These are phyloP conservation scores for Atta colombica DNA, from an alignment of 1,140 invertebrate genomes.

Conservation along the genomic window DNA sequence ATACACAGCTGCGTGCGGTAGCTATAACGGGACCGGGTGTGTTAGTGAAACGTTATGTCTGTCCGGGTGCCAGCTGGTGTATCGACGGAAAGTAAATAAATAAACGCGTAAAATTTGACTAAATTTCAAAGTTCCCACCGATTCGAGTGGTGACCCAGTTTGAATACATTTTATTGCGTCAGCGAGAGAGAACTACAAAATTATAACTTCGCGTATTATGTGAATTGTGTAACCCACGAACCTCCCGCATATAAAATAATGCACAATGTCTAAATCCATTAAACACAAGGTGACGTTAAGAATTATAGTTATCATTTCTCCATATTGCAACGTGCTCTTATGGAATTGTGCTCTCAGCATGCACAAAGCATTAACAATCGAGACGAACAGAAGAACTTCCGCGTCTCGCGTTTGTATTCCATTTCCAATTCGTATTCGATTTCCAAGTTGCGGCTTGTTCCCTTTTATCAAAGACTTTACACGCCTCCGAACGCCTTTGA, in stretches of 20 bases:
- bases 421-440: constrained; percentile 53
- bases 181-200: background rate
- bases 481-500: constrained; percentile 24
- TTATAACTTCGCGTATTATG: background rate
- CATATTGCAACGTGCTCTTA: background rate
- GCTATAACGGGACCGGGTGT: constrained; percentile 29
- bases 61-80: constrained; percentile 66
- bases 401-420: constrained; percentile 23
- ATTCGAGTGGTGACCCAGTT: background rate
- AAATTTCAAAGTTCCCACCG: constrained; percentile 70
- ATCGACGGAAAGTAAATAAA: constrained; percentile 72
- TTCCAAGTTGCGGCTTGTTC: constrained; percentile 39
- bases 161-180: constrained; percentile 4
- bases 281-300: background rate
- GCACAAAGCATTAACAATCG: constrained; percentile 26
- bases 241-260: background rate
- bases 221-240: background rate
- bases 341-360: too few species aligned
- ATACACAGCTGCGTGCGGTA: constrained; percentile 24
- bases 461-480: constrained; percentile 28
- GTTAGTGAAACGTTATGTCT: constrained; percentile 65
- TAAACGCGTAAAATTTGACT: constrained; percentile 72
- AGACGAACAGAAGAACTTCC: constrained; percentile 14
- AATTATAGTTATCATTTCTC: background rate
- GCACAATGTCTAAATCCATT: background rate